Percentiles rank a stretch among this genome's conserved stretches.
Evolutionary conservation across 2,888 invertebrate genomes (phyloP).

Genomic region (Pachliopta kotzebuea): DNA sequence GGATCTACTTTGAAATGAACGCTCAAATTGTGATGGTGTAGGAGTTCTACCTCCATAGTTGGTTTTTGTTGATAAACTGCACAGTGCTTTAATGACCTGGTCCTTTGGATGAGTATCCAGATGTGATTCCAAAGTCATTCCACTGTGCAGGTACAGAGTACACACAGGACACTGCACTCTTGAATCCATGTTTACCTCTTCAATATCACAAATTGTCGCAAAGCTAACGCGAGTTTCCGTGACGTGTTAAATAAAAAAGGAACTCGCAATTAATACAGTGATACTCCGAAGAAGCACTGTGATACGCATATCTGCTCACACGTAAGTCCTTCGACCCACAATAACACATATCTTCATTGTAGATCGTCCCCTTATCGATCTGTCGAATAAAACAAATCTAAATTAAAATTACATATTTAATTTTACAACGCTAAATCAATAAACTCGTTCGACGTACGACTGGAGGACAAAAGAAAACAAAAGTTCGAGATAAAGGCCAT

Average conservation of each 20-base stretch:
- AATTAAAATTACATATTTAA: conserved; percentile 56
- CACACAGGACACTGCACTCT: conserved; percentile 89
- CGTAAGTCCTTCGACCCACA: conserved; percentile 60
- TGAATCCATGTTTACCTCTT: conserved; percentile 60
- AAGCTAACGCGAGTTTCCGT: conserved; percentile 39
- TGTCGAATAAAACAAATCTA: conserved; percentile 68
- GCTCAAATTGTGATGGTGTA: conserved; percentile 63
- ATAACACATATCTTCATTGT: conserved; percentile 68
- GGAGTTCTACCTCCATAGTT: conserved; percentile 65
- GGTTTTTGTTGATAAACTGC: conserved; percentile 68
- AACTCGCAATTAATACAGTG: conserved; percentile 55
- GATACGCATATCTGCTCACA: conserved; percentile 71
- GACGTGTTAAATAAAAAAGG: conserved; percentile 47
- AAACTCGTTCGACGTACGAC: conserved; percentile 65
- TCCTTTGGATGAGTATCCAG: conserved; percentile 93
- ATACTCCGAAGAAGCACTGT: conserved; percentile 59
- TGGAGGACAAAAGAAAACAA: conserved; percentile 78
- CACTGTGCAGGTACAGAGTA: conserved; percentile 90
- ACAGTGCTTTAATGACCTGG: conserved; percentile 91
- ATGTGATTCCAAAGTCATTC: conserved; percentile 89
- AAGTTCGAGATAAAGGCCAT: conserved; percentile 77
- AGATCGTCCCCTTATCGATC: conserved; percentile 73
- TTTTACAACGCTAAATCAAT: conserved; percentile 52
- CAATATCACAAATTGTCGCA: conserved; percentile 33
- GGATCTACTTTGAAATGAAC: conserved; percentile 67